Conservation (phyloP, 1,140 invertebrate genomes). For the Andricus grossulariae region DNA sequence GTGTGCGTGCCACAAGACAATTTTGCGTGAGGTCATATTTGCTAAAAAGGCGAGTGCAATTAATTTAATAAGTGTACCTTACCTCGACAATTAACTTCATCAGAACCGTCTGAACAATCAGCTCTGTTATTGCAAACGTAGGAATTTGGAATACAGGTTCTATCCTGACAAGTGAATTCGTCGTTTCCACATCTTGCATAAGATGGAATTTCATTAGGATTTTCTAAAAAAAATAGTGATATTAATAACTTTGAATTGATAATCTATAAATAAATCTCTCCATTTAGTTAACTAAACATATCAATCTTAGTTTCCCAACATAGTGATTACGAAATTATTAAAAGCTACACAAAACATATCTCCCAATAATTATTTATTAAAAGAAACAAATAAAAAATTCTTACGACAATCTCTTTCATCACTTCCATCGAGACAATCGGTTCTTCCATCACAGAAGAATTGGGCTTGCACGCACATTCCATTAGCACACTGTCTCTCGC, state of each 20-base stretch:
- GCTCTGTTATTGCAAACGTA: slow-evolving; percentile 84
- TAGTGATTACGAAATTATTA: too few species aligned
- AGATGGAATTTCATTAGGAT: slow-evolving; percentile 25
- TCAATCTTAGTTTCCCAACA: too few species aligned
- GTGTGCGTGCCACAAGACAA: slow-evolving; percentile 22
- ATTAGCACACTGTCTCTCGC: slow-evolving; percentile 78
- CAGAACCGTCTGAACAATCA: slow-evolving; percentile 89
- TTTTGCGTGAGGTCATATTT: slow-evolving; percentile 32
- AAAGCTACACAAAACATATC: too few species aligned
- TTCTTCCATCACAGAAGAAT: slow-evolving; percentile 77
- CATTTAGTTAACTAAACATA: not conserved
- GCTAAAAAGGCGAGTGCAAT: slow-evolving; percentile 2
- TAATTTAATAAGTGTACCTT: slow-evolving; percentile 55
- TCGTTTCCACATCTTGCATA: slow-evolving; percentile 63
- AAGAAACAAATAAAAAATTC: slow-evolving; percentile 57
- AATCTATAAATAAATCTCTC: too few species aligned
- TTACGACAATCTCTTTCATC: slow-evolving; percentile 85
- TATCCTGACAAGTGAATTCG: slow-evolving; percentile 78
- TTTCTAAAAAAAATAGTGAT: slow-evolving; percentile 68
- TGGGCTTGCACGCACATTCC: slow-evolving; percentile 77
- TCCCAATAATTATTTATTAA: not conserved
- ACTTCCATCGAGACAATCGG: slow-evolving; percentile 83
- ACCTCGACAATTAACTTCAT: slow-evolving; percentile 79
- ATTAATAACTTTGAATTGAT: slow-evolving; percentile 19
- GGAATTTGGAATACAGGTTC: slow-evolving; percentile 79